Evolutionary conservation across 53 echinoderm and acorn worm species (phyloP).

Genomic region (Actinopyga echinites): DNA sequence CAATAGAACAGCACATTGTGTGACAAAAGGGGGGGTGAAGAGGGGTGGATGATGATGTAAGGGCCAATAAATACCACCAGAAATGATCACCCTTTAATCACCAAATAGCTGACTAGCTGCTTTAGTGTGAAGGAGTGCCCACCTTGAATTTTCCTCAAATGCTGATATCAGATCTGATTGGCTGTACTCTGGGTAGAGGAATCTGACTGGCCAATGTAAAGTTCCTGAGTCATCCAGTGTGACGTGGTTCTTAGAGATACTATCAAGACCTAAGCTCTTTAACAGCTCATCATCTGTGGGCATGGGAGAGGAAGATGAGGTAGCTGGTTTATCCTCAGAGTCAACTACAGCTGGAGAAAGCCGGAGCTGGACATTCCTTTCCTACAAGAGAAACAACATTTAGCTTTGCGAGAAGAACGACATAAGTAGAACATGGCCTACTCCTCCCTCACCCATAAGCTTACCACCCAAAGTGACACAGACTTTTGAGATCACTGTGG

Average conservation of each 20-base stretch:
- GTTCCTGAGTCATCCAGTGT: conserved; percentile 65
- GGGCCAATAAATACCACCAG: too few species aligned
- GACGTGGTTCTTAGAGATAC: conserved; percentile 36
- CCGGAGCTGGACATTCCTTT: neutral
- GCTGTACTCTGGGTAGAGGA: conserved; percentile 88
- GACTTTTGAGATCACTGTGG: too few species aligned
- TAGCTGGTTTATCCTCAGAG: neutral
- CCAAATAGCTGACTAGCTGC: too few species aligned
- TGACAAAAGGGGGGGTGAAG: too few species aligned
- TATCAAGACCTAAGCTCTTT: conserved; percentile 8
- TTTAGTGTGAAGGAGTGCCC: neutral
- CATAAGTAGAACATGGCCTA: neutral
- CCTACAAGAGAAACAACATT: neutral
- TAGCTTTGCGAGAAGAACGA: neutral
- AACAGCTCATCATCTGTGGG: neutral
- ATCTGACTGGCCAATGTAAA: conserved; percentile 88
- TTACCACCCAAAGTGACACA: too few species aligned
- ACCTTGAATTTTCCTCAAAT: conserved; percentile 91
- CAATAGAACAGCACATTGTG: too few species aligned
- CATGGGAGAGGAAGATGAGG: neutral
- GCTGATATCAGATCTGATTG: conserved; percentile 81
- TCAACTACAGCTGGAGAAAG: neutral
- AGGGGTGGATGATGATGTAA: too few species aligned
- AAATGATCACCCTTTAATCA: too few species aligned
- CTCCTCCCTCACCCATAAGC: too few species aligned